These are phyloP conservation scores for Alouatta palliata DNA, from an alignment of 2,113 vertebrate species.

Conservation along the genomic window DNA sequence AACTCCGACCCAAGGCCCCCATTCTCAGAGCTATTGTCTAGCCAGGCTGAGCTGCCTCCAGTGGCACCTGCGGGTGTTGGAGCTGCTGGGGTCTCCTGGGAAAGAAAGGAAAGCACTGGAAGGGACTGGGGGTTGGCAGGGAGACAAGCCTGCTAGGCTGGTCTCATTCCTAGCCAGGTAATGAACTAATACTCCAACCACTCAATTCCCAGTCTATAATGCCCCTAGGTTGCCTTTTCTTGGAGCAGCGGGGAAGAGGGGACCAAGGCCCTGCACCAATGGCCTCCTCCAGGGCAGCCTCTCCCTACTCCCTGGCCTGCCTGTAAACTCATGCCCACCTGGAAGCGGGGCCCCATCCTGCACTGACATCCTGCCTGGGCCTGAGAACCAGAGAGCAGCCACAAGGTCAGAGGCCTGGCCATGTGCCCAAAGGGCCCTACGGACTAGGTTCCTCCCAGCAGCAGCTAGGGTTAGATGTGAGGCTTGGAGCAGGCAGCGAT, in stretches of 20 bases:
- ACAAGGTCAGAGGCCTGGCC: not conserved
- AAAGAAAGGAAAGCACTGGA: constrained; percentile 9
- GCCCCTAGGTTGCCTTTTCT: not conserved
- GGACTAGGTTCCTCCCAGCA: not conserved
- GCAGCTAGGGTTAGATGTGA: not conserved
- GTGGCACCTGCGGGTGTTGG: not conserved
- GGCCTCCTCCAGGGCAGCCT: not conserved
- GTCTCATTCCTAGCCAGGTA: not conserved
- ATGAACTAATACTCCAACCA: not conserved
- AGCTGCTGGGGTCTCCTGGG: constrained; percentile 28
- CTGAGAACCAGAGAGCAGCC: not conserved
- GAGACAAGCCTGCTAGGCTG: not conserved
- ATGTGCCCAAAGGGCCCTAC: not conserved
- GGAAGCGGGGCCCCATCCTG: not conserved
- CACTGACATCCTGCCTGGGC: not conserved
- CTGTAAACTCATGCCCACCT: not conserved
- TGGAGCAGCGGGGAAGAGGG: not conserved
- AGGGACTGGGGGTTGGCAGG: not conserved
- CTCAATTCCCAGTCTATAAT: not conserved
- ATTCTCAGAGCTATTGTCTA: not conserved
- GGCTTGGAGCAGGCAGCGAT: not conserved
- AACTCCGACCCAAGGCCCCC: not conserved
- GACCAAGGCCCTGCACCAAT: not conserved
- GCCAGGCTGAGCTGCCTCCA: not conserved
- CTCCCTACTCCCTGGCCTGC: not conserved